Base-by-base conservation (phyloP, 2,888 invertebrate species). In the Xanthorhoe designata region DNA sequence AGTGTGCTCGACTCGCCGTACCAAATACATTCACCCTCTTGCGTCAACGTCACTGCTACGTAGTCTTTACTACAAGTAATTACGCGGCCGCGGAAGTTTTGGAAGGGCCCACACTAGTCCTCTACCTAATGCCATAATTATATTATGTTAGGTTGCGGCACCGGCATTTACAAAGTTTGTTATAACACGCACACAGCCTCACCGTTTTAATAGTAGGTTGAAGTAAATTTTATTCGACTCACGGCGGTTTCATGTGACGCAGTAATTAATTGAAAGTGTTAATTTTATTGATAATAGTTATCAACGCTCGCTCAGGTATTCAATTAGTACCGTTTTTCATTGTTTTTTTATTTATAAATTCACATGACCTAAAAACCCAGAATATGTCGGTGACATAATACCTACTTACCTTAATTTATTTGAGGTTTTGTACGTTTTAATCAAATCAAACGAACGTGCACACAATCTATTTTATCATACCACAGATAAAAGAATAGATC, bases 1-100 rank as follows among this genome's bases (percentile, higher is more conserved):
- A 77, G 71, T 72, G 71, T 65, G 69, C 66, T 75, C 75, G 71
- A 73, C 77, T 74, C 74, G 71, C 71, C 69, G 54, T 47, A 19
- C 50, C 59, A 49, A 18, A 55, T 29, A 45, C 57, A 52, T 45
- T 61, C 47, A 55, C 54, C 49, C 58, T 62, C 17, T 17, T 42
- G 15, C 49, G 54, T 18, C 38, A 38, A 54, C 58, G 55, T 49
- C 47, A 61, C 52, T 15, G 35, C 65, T 53, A 50, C 24, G 38
- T 63, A 55, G 35, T 64, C 65, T 60, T 60, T 54, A 67, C 58
- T 61, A 58, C 53, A 57, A 60, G 55, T 63, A 56, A 59, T 60
- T 59, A 62, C 35, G 60, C 42, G 58, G 58, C 35, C 49, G 29
- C 49, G 42, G 45, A 64, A 32, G 57, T 61, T 61, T 66, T 55